Conservation (phyloP, 2,888 invertebrate species). For the Nemurella pictetii region DNA sequence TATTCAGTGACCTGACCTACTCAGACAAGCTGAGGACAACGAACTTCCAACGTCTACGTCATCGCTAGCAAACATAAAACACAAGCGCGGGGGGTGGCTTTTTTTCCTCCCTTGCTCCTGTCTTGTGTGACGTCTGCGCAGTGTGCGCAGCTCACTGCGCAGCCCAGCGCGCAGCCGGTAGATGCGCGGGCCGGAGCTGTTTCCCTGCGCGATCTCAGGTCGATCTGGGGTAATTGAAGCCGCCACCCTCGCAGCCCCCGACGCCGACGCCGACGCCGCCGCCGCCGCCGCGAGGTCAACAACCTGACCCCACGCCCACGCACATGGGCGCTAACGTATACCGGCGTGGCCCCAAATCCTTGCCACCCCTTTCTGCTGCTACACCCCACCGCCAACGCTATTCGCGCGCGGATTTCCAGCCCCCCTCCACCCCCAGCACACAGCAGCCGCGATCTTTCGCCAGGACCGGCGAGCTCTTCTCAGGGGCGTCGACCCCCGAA, state of each 20-base stretch:
- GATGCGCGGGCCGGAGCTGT: neutral
- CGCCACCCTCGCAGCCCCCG: too few species aligned
- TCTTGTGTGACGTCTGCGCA: neutral
- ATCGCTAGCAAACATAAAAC: neutral
- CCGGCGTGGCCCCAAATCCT: neutral
- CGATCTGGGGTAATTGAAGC: constrained; percentile 30
- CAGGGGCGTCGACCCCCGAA: constrained; percentile 5
- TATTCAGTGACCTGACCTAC: constrained; percentile 26
- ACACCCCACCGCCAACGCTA: neutral
- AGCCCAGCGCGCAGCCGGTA: neutral
- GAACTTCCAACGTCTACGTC: neutral
- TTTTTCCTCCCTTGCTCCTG: constrained; percentile 3
- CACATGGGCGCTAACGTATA: neutral
- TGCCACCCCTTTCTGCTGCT: neutral
- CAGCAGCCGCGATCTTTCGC: neutral
- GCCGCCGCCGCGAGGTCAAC: constrained; percentile 4
- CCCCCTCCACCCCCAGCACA: neutral
- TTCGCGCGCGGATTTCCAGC: neutral
- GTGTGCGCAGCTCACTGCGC: constrained; percentile 2
- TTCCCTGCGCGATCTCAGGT: neutral
- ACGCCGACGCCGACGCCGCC: too few species aligned
- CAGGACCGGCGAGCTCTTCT: constrained; percentile 5
- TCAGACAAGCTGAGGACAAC: constrained; percentile 6
- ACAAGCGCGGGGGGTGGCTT: neutral
- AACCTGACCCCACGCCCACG: constrained; percentile 5